Base-by-base conservation (phyloP, 2,113 vertebrate species). In the Pitta sordida region DNA sequence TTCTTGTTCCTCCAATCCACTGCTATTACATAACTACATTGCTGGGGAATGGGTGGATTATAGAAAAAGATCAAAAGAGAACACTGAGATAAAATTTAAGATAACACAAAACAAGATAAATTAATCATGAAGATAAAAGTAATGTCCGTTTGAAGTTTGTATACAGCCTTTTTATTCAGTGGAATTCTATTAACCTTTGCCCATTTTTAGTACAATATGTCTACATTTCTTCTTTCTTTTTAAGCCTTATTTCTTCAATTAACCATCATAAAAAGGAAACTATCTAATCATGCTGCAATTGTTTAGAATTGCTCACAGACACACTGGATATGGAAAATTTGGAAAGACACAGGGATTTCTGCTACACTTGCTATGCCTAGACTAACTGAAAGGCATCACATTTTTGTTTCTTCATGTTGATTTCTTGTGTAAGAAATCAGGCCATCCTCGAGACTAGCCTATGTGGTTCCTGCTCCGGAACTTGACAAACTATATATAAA, bases 301-400 rank as follows among this genome's bases (percentile, higher is more conserved):
- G 6, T 48, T 48, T 64, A 39, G 9, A 39, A 18, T 27, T 48
- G 6, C 24, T 74, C 15, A 48, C 10, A 46, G 29, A 15, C 41
- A 56, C 24, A 15, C 5, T 23, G 7, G 39, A n/a, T n/a, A 23
- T 55, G 49, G 29, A 84, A 74, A 55, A 74, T 48, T 48, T 41
- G 41, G 29, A 39, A 12, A 46, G n/a, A n/a, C 12, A 37, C 2
- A 13, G 19, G 46, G 17, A 53, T 70, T 62, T 46, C 15, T 8
- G 34, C n/a, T 39, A 24, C 46, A 62, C 55, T 62, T 70, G 27
- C 10, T 70, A 8, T 29, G 34, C 10, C n/a, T 63, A 48, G 48
- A 24, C 15, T 39, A 55, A 48, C 8, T 24, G 34, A 55, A 70
- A 34, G n/a, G 3, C 10, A 24, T 2, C 48, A 18, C 0, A 0